Conservation (phyloP, 2,113 vertebrate species). For the Erinaceus europaeus region DNA sequence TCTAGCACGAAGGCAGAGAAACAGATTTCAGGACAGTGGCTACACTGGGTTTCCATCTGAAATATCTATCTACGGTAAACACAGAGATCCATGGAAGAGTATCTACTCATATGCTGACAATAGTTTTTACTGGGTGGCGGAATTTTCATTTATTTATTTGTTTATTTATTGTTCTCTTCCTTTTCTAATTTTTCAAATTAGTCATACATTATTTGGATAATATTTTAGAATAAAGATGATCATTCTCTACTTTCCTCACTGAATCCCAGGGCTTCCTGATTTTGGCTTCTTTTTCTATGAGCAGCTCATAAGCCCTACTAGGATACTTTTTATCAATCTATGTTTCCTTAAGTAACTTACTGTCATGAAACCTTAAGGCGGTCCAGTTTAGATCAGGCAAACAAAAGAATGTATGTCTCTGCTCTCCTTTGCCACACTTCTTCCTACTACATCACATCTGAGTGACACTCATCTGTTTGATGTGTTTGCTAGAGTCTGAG, state of each 20-base stretch:
- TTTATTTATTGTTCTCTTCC: neutral
- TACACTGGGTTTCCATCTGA: neutral
- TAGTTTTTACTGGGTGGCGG: neutral
- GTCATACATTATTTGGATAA: neutral
- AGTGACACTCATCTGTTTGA: neutral
- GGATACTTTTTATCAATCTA: constrained; percentile 32
- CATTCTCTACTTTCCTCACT: neutral
- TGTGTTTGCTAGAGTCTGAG: neutral
- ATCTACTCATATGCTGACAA: neutral
- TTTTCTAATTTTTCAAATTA: neutral
- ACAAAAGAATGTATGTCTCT: neutral
- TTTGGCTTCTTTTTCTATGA: neutral
- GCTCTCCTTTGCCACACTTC: neutral
- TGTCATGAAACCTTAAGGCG: neutral
- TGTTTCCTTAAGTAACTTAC: constrained; percentile 19
- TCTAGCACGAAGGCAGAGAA: neutral
- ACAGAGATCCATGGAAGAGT: neutral
- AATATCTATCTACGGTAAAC: neutral
- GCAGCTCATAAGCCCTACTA: neutral
- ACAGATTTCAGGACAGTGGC: neutral
- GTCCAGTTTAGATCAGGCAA: neutral
- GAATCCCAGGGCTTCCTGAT: neutral
- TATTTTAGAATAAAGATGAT: neutral
- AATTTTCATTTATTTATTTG: neutral
- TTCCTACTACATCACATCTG: neutral